Evolutionary conservation across 2,888 invertebrate genomes (phyloP).

Genomic region (Nomada flava): DNA sequence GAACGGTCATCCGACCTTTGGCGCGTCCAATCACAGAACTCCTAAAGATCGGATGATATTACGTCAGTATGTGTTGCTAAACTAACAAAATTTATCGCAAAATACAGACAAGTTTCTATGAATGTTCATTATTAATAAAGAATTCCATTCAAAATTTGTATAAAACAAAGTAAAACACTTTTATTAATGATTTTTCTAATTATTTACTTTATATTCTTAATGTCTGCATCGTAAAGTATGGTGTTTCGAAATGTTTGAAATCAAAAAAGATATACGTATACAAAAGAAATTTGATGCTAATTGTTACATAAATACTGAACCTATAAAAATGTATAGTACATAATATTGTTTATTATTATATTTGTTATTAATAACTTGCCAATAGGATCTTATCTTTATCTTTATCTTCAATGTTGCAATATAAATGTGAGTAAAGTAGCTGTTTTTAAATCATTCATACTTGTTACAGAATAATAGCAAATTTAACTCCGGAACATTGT

Average conservation of each 20-base stretch:
- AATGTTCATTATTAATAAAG: neutral
- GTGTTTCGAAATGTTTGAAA: neutral
- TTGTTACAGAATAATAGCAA: neutral
- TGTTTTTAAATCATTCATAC: neutral
- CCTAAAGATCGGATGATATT: slow-evolving; percentile 87
- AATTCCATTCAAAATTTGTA: slow-evolving; percentile 2
- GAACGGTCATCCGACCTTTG: slow-evolving; percentile 77
- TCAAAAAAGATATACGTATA: neutral
- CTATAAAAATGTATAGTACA: neutral
- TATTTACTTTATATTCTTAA: neutral
- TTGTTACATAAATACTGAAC: neutral
- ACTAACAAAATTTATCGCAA: slow-evolving; percentile 45
- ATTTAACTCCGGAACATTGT: no score
- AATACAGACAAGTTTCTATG: slow-evolving; percentile 31
- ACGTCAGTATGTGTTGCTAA: slow-evolving; percentile 82
- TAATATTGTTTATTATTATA: slow-evolving; percentile 10
- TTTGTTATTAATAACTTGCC: neutral
- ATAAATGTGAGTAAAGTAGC: neutral
- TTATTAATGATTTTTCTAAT: slow-evolving; percentile 3
- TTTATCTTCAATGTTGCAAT: neutral
- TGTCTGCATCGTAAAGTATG: neutral
- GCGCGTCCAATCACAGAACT: slow-evolving; percentile 86
- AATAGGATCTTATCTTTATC: neutral
- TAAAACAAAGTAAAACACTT: neutral
- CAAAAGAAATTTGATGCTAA: neutral